A percentile compares a stretch with the other conserved stretches of the same genome.
phyloP scores from a whole-genome alignment of 2,888 invertebrate species.

The Blera fallax region DNA sequence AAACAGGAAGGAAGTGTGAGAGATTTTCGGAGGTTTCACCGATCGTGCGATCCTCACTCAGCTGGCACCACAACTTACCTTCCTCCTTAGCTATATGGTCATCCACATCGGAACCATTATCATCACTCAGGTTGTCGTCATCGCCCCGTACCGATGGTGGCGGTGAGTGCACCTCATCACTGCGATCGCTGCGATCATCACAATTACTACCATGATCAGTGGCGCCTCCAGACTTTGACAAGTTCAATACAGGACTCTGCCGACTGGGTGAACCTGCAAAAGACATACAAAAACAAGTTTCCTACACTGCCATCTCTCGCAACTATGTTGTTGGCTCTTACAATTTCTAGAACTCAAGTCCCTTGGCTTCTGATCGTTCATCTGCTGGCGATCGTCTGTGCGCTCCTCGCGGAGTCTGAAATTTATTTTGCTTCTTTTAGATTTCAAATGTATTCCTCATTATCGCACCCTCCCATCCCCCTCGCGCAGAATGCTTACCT shows the following conservation, averaged over 20 bases:
- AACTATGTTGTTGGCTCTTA: conserved; percentile 81
- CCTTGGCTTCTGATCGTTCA: conserved; percentile 91
- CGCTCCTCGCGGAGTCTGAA: conserved; percentile 92
- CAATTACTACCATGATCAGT: conserved; percentile 86
- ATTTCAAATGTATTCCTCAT: conserved; percentile 56
- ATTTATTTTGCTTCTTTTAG: conserved; percentile 71
- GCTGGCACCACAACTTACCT: conserved; percentile 79
- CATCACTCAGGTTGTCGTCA: conserved; percentile 91
- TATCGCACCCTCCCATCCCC: not conserved
- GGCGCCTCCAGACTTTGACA: conserved; percentile 92
- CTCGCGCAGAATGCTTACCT: conserved; percentile 87
- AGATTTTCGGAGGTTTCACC: not conserved
- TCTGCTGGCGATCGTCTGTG: conserved; percentile 92
- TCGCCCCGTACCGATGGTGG: conserved; percentile 85
- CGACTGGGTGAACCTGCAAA: conserved; percentile 88
- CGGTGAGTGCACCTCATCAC: conserved; percentile 84
- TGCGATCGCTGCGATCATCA: conserved; percentile 85
- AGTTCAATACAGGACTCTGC: conserved; percentile 95
- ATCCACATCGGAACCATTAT: conserved; percentile 93
- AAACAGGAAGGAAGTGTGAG: not conserved
- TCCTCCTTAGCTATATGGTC: conserved; percentile 90
- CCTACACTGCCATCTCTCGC: not conserved
- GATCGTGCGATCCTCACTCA: not conserved
- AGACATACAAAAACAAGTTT: conserved; percentile 6
- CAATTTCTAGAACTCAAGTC: conserved; percentile 94